These are phyloP conservation scores for Neosilurus mollespiculum DNA, from an alignment of 2,797 vertebrate species.

Conservation along the genomic window DNA sequence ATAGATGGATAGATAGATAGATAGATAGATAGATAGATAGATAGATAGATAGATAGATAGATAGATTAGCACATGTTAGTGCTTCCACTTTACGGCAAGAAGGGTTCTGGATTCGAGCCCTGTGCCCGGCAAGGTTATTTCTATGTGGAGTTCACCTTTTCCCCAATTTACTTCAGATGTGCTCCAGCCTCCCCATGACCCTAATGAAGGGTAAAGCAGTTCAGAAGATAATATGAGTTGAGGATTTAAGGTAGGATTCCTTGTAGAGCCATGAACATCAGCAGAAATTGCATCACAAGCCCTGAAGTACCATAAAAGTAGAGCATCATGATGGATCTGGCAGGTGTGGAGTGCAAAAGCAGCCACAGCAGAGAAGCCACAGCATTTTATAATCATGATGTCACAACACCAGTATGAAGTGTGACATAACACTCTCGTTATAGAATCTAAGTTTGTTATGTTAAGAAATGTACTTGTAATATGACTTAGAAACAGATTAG, in stretches of 20 bases:
- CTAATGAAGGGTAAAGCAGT: no score
- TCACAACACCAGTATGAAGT: not conserved
- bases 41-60: not conserved
- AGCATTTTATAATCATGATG: not conserved
- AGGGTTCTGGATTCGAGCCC: no score
- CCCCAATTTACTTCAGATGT: no score
- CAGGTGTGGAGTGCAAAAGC: not conserved
- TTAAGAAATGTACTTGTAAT: not conserved
- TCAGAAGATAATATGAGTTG: not conserved
- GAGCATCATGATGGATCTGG: not conserved
- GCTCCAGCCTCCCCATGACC: no score
- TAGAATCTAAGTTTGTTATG: not conserved
- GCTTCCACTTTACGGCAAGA: no score
- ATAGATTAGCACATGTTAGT: not conserved
- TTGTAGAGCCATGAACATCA: not conserved
- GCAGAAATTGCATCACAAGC: not conserved
- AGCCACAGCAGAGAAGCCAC: not conserved
- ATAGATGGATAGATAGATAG: not conserved
- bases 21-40: not conserved
- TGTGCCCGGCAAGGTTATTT: no score
- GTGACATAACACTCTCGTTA: not conserved
- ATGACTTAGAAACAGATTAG: not conserved
- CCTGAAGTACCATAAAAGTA: not conserved
- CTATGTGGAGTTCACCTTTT: no score
- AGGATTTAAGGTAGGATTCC: not conserved